A percentile compares a stretch with the other conserved stretches of the same genome.
These are phyloP conservation scores for Matsumurasca onukii DNA, from an alignment of 1,140 invertebrate species.

Conservation along the genomic window DNA sequence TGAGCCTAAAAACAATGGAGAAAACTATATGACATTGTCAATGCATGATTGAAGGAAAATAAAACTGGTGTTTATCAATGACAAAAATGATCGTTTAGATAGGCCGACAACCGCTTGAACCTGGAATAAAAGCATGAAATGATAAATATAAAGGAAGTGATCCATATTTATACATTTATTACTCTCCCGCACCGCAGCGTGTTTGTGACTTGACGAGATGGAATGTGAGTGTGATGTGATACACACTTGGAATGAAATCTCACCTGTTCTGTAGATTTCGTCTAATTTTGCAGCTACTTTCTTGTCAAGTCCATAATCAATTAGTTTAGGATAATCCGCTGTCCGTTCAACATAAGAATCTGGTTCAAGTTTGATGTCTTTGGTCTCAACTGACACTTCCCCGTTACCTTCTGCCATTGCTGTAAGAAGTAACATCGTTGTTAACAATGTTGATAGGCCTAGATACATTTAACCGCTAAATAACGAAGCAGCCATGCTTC, in stretches of 20 bases:
- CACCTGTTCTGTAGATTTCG: slow-evolving; percentile 94
- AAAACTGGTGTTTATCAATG: too few relatives aligned
- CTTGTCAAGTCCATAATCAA: slow-evolving; percentile 91
- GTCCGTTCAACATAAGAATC: slow-evolving; percentile 60
- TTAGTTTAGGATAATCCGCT: slow-evolving; percentile 83
- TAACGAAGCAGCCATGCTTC: not conserved
- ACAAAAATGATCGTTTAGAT: too few relatives aligned
- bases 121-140: too few relatives aligned
- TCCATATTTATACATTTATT: slow-evolving; percentile 34
- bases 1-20: too few relatives aligned
- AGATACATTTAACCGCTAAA: slow-evolving; percentile 24
- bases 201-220: slow-evolving; percentile 23
- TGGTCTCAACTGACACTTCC: slow-evolving; percentile 69
- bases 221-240: slow-evolving; percentile 31
- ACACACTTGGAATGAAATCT: slow-evolving; percentile 34
- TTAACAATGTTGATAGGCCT: slow-evolving; percentile 28
- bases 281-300: slow-evolving; percentile 92
- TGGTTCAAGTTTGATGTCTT: slow-evolving; percentile 62
- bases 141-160: slow-evolving; percentile 32
- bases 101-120: too few relatives aligned
- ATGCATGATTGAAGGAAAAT: too few relatives aligned
- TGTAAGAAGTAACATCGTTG: slow-evolving; percentile 48
- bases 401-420: slow-evolving; percentile 91
- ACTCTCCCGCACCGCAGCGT: slow-evolving; percentile 1
- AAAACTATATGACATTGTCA: too few relatives aligned